Percentiles rank a stretch among this genome's conserved stretches.
phyloP scores from a whole-genome alignment of 2,113 vertebrate species.

The Saguinus midas region DNA sequence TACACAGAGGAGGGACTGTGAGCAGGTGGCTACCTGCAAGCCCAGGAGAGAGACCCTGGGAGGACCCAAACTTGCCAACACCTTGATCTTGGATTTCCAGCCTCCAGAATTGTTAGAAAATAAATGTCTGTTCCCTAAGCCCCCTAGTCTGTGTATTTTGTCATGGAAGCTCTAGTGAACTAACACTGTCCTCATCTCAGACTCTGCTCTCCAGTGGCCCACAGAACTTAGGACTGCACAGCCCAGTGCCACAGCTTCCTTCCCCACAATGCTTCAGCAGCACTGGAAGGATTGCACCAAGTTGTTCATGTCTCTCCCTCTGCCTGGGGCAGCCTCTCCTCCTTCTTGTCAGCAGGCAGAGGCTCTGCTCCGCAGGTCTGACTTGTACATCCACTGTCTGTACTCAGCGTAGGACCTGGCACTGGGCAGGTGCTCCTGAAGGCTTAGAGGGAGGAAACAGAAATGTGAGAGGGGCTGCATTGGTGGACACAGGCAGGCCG shows the following conservation, averaged over 20 bases:
- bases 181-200: not conserved
- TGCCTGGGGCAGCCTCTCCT: not conserved
- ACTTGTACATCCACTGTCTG: not conserved
- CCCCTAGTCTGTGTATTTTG: not conserved
- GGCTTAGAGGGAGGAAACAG: not conserved
- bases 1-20: not conserved
- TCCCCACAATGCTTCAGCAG: fast-evolving
- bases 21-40: not conserved
- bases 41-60: not conserved
- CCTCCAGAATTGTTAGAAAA: not conserved
- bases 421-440: not conserved
- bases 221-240: not conserved
- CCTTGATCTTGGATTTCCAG: not conserved
- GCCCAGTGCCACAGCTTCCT: not conserved
- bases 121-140: not conserved
- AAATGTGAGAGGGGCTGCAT: too few relatives aligned
- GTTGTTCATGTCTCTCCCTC: not conserved
- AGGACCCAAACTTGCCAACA: not conserved
- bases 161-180: not conserved
- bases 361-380: not conserved
- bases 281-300: too few relatives aligned
- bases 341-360: not conserved
- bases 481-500: too few relatives aligned
- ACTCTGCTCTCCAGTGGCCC: not conserved
- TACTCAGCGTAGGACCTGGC: not conserved